phyloP scores from a whole-genome alignment of 2,888 invertebrate genomes.

The Tridacna gigas region DNA sequence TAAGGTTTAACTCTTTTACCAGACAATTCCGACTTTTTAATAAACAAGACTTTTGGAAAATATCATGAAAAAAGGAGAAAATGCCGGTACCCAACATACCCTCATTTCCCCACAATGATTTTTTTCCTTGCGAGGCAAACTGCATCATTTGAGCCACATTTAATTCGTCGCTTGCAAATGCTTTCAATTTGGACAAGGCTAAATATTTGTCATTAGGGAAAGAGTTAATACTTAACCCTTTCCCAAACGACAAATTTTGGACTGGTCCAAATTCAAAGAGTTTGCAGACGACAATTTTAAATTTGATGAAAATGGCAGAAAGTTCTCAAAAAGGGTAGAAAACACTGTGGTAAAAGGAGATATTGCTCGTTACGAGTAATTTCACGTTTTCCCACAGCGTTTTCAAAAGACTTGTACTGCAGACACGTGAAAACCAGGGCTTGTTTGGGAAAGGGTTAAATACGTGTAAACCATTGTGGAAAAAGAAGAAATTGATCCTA shows the following conservation, averaged over 20 bases:
- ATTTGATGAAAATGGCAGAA: not conserved
- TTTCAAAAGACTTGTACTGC: not conserved
- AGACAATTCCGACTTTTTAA: not conserved
- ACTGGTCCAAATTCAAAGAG: not conserved
- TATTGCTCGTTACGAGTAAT: not conserved
- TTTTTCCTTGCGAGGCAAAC: not conserved
- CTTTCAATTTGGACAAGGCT: not conserved
- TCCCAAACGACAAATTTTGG: no score
- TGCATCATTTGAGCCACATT: not conserved
- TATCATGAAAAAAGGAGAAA: not conserved
- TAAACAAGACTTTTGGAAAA: not conserved
- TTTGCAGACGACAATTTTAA: not conserved
- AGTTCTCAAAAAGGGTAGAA: not conserved
- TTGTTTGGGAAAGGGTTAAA: conserved; percentile 7
- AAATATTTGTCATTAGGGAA: not conserved
- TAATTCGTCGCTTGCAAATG: not conserved
- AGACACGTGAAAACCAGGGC: no score
- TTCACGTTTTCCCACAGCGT: not conserved
- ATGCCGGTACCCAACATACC: not conserved
- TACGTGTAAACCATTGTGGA: no score
- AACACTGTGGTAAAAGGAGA: not conserved
- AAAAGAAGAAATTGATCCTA: no score
- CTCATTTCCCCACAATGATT: not conserved
- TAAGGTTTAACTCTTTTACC: no score
- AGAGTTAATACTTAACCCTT: no score